Conservation (phyloP, 2,888 invertebrate genomes). For the Mythimna albipuncta region DNA sequence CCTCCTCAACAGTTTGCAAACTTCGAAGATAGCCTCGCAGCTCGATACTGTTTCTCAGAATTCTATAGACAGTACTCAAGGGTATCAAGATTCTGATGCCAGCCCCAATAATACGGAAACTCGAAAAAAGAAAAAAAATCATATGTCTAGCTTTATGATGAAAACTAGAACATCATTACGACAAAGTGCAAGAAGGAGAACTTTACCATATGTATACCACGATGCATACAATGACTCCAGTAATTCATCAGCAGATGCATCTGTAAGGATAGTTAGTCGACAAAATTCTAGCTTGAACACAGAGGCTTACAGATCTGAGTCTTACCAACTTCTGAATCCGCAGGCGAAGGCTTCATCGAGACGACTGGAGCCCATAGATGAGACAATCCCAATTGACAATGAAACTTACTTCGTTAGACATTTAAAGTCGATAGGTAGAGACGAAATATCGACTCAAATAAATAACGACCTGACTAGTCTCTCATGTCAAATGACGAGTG, state of each 20-base stretch:
- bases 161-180: constrained; percentile 65
- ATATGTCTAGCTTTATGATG: constrained; percentile 59
- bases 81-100: constrained; percentile 82
- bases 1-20: constrained; percentile 72
- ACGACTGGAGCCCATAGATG: constrained; percentile 75
- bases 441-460: constrained; percentile 41
- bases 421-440: constrained; percentile 48
- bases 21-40: constrained; percentile 57
- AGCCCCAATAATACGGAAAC: constrained; percentile 69
- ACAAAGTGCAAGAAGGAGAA: constrained; percentile 63
- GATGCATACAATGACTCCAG: constrained; percentile 76
- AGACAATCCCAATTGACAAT: constrained; percentile 62
- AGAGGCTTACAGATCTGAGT: constrained; percentile 80
- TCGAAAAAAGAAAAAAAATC: constrained; percentile 72
- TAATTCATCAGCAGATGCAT: constrained; percentile 68
- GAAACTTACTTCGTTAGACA: constrained; percentile 47
- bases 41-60: constrained; percentile 67
- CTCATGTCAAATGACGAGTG: constrained; percentile 42
- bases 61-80: constrained; percentile 81
- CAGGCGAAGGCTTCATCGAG: constrained; percentile 53
- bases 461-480: constrained; percentile 13
- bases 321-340: constrained; percentile 79
- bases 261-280: constrained; percentile 55
- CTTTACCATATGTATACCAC: constrained; percentile 60
- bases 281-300: constrained; percentile 69